Conservation (phyloP, 2,888 invertebrate species). For the Trichopoda pennipes region DNA sequence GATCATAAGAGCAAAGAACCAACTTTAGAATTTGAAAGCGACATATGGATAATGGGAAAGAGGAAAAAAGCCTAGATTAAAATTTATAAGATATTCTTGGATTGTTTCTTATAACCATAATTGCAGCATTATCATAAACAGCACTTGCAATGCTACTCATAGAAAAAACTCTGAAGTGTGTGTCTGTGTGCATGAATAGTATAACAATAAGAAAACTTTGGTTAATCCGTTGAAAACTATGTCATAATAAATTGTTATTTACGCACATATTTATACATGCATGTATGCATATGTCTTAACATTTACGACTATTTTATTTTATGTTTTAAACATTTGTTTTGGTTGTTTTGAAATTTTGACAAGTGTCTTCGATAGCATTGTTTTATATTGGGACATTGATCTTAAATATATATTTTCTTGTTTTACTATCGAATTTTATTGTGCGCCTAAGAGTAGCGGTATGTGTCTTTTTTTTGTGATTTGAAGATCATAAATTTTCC, state of each 20-base stretch:
- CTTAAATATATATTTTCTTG: conserved; percentile 7
- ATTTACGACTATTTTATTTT: conserved; percentile 10
- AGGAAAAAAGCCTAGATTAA: conserved; percentile 38
- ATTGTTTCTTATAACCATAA: conserved; percentile 21
- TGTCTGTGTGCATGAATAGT: conserved; percentile 14
- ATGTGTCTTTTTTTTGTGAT: conserved; percentile 52
- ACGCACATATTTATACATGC: conserved; percentile 29
- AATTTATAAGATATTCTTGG: conserved; percentile 44
- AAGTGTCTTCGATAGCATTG: conserved; percentile 44
- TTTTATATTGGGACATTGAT: conserved; percentile 47
- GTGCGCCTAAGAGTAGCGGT: conserved; percentile 5
- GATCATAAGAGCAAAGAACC: neutral
- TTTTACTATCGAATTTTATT: conserved; percentile 1
- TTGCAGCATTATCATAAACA: conserved; percentile 5
- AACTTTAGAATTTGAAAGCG: conserved; percentile 26
- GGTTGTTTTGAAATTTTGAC: conserved; percentile 38
- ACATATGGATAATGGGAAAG: conserved; percentile 31
- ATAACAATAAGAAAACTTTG: conserved; percentile 61
- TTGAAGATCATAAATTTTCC: conserved; percentile 63
- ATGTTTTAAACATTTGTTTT: neutral
- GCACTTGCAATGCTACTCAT: conserved; percentile 33
- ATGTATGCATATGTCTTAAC: conserved; percentile 1
- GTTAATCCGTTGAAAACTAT: conserved; percentile 65
- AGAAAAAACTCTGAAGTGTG: neutral
- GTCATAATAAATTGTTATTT: conserved; percentile 68